Evolutionary conservation across 2,113 vertebrate genomes (phyloP).

Genomic region (Pipra filicauda): DNA sequence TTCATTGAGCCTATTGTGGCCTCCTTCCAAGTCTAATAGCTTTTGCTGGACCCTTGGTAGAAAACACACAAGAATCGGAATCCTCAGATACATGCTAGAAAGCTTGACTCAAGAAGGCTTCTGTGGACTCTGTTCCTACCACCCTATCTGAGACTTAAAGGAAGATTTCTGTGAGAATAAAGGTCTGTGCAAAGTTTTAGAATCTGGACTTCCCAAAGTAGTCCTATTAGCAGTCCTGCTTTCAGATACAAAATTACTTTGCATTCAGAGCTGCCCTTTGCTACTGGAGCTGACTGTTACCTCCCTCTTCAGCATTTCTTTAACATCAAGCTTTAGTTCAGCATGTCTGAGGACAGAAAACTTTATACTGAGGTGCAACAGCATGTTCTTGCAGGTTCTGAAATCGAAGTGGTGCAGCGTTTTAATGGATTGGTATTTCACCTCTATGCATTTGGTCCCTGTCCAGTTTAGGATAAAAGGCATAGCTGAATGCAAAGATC

Average conservation of each 20-base stretch:
- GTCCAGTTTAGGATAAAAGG: neutral
- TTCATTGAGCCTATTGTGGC: neutral
- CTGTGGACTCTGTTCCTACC: neutral
- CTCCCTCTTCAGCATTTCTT: neutral
- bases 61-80: neutral
- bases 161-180: neutral
- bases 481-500: neutral
- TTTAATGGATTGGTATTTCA: neutral
- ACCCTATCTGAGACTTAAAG: neutral
- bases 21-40: conserved; percentile 16
- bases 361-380: neutral
- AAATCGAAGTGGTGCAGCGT: neutral
- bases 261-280: neutral
- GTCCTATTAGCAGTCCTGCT: neutral
- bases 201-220: neutral
- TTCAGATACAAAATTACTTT: neutral
- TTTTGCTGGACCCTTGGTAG: neutral
- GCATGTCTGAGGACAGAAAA: neutral
- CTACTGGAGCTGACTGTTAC: neutral
- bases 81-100: neutral
- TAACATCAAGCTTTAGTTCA: neutral
- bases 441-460: neutral
- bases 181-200: neutral
- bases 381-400: neutral
- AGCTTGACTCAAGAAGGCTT: neutral